Base-by-base conservation (phyloP, 2,888 invertebrate genomes). In the Lochmaea capreae region DNA sequence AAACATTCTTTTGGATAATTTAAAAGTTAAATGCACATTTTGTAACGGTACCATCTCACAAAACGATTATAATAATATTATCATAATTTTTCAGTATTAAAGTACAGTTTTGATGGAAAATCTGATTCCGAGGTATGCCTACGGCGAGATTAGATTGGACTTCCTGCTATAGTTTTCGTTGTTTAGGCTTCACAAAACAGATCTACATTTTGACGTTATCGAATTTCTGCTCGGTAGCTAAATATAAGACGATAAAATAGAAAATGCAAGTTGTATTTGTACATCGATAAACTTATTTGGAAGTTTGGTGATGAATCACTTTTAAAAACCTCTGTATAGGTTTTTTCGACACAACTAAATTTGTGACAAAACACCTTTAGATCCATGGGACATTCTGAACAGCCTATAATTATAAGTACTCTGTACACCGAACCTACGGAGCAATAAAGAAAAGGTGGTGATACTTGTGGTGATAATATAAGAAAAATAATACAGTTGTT, bases 11-110 rank as follows among this genome's bases (percentile, higher is more conserved):
- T 75, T 62, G 33, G 62, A 58, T 49, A 72, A 75, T 75, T 71
- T 66, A 66, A 72, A 72, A 75, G 72, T 75, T 68, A 75, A 75
- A 75, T 75, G 75, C 52, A 59, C 66, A 67, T 72, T 71, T 72
- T 39, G 26, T 72, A 75, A 69, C 75, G 75, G 75, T 57, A 69
- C 33, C 57, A 11, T 46, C 14, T 49, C 49, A n/a, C n/a, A 10
- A 42, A 26, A 54, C 54, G 65, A 74, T 74, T 74, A 74, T 72
- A 74, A 74, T 65, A 74, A 74, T 74, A 72, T 72, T 72, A 75
- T 69, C 57, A 72, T 72, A 66, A 75, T 75, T 75, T 75, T 72
- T 68, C 68, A 52, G 58, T 49, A 71, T 54, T 58, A 67, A 71
- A 65, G 66, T 69, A 72, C 75, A 75, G 75, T 75, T 75, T 39